Percentiles rank a stretch among this genome's conserved stretches.
Evolutionary conservation across 2,113 vertebrate genomes (phyloP).

Genomic region (Tychaedon coryphoeus): DNA sequence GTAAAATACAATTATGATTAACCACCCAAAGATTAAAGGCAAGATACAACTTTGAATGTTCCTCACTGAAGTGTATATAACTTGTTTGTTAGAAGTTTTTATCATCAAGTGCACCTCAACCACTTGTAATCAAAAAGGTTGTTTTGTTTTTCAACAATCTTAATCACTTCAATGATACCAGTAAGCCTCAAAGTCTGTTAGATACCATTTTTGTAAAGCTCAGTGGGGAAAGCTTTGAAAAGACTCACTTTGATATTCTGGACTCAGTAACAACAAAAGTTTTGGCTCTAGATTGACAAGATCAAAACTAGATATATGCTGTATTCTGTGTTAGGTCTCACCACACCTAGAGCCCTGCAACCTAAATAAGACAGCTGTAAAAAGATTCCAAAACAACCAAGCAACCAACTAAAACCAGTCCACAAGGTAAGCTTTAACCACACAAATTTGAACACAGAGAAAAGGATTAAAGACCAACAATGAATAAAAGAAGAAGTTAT

Average conservation of each 20-base stretch:
- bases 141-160: neutral
- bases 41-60: neutral
- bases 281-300: neutral
- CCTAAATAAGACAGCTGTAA: fast-evolving
- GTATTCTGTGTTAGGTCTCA: neutral
- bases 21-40: neutral
- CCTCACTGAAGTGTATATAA: neutral
- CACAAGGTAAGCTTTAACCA: neutral
- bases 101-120: neutral
- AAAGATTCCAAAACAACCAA: neutral
- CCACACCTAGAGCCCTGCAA: neutral
- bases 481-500: fast-evolving
- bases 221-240: neutral
- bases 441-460: neutral
- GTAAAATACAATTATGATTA: neutral
- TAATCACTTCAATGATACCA: neutral
- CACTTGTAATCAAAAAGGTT: neutral
- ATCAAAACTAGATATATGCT: neutral
- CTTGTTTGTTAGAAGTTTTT: neutral
- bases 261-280: neutral
- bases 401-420: neutral
- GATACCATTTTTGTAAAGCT: neutral
- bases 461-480: neutral
- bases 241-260: neutral
- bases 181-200: neutral